Evolutionary conservation across 2,113 vertebrate genomes (phyloP), one percentile per base, ranked within the genome.

Genomic region (Sinocyclocheilus anshuiensis): DNA sequence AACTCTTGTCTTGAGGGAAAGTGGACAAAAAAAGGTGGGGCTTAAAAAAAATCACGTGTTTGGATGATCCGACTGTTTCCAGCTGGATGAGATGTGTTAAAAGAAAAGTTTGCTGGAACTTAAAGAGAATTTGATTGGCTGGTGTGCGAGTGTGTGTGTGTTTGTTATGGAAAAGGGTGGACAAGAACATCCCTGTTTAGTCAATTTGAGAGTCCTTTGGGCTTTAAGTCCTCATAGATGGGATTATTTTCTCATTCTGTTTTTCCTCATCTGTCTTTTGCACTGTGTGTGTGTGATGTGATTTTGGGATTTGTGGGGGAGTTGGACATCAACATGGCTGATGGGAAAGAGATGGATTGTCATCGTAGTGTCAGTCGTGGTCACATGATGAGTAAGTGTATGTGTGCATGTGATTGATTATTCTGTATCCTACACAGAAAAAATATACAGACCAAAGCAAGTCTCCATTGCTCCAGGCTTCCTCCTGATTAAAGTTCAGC

Each of bases 401-500:
- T 90, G 90, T 91, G 91, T 89, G 90, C 87, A 88, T 87, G 92
- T 94, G 94, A 94, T 93, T 93, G 95, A 95, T 95, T 94, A 94
- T 94, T 93, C 94, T 94, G 94, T 94, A 94, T 93, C 93, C 92
- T 91, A 92, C 93, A 92, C 90, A 88, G 92, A 94, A 93, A 91
- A 76, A 83, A 86, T 76, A 74, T 29, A 72, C 48, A 36, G 48
- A 71, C 11, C 36, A 74, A 67, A 76, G 81, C 42, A 45, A 72
- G 69, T 33, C 84, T 48, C 57, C 81, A 86, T 57, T 86, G 94
- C 94, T 93, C 87, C 90, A 61, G 94, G 94, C 93, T 77, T 90
- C 91, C 88, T 93, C 95, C 94, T 94, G 94, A 95, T 95, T 95
- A 95, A 95, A 93, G 91, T 93, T 95, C 95, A 92, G 88, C 89